A percentile compares a stretch with the other conserved stretches of the same genome.
phyloP scores from a whole-genome alignment of 2,113 vertebrate genomes.

The Herpetotheres cachinnans region DNA sequence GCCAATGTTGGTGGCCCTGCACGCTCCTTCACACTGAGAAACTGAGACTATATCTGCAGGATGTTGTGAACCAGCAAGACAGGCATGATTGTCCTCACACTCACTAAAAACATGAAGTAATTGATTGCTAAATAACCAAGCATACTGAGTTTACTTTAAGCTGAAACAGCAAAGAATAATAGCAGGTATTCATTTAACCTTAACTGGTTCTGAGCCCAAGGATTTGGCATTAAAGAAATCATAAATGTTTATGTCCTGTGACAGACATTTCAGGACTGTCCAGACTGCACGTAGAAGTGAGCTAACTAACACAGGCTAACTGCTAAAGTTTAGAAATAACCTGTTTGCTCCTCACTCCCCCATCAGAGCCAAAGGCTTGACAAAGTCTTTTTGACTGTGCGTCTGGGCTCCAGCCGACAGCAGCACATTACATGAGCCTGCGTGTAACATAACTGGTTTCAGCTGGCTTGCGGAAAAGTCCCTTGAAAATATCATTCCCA shows the following conservation, averaged over 20 bases:
- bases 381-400: neutral
- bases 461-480: neutral
- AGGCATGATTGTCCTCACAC: neutral
- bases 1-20: neutral
- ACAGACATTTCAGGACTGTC: slow-evolving; percentile 12
- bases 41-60: neutral
- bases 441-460: neutral
- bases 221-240: neutral
- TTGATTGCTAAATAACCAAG: neutral
- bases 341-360: neutral
- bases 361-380: slow-evolving; percentile 9
- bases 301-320: neutral
- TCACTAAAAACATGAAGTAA: neutral
- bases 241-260: slow-evolving; percentile 10
- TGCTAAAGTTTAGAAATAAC: slow-evolving; percentile 32
- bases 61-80: neutral
- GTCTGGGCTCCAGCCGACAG: slow-evolving; percentile 5
- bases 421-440: neutral
- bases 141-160: neutral
- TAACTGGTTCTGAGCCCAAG: neutral
- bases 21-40: neutral
- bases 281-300: slow-evolving; percentile 3
- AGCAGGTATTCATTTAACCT: slow-evolving; percentile 13
- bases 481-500: neutral
- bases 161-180: neutral